These are phyloP conservation scores for Leptopilina drosophilae DNA, from an alignment of 2,888 invertebrate species.

Conservation along the genomic window DNA sequence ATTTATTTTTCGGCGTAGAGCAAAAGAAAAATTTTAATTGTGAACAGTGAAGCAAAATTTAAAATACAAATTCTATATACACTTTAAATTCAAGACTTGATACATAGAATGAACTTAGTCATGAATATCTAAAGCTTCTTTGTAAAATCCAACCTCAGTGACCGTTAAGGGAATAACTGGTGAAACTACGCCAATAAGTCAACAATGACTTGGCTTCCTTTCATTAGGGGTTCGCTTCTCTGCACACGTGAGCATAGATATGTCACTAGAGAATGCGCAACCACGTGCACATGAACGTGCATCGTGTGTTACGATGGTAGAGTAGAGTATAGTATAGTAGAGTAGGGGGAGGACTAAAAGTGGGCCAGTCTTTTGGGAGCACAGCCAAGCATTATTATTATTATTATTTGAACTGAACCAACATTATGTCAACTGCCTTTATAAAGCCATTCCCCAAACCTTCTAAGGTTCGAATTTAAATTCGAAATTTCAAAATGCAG, in stretches of 20 bases:
- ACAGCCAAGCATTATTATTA: constrained; percentile 64
- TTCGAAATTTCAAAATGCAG: background rate
- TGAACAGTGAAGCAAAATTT: too few species aligned
- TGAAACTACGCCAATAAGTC: constrained; percentile 39
- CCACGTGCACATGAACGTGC: constrained; percentile 28
- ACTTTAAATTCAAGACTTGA: background rate
- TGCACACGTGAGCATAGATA: constrained; percentile 36
- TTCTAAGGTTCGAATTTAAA: constrained; percentile 15
- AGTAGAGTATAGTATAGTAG: too few species aligned
- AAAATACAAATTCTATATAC: too few species aligned
- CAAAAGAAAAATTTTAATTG: too few species aligned
- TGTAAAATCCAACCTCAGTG: background rate
- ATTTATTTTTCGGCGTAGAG: too few species aligned
- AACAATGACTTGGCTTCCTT: constrained; percentile 40
- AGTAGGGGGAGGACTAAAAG: constrained; percentile 36
- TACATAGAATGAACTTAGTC: constrained; percentile 38
- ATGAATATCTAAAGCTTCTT: constrained; percentile 18
- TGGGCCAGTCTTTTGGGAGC: constrained; percentile 61
- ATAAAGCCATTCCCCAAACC: background rate
- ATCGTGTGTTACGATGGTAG: constrained; percentile 17
- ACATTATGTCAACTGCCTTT: constrained; percentile 61
- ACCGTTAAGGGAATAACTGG: constrained; percentile 22
- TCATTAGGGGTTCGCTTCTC: constrained; percentile 31
- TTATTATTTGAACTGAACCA: constrained; percentile 63
- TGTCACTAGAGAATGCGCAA: constrained; percentile 12